Evolutionary conservation across 2,797 vertebrate species (phyloP), one percentile per base, ranked within the genome.

Genomic region (Sparidentex hasta): DNA sequence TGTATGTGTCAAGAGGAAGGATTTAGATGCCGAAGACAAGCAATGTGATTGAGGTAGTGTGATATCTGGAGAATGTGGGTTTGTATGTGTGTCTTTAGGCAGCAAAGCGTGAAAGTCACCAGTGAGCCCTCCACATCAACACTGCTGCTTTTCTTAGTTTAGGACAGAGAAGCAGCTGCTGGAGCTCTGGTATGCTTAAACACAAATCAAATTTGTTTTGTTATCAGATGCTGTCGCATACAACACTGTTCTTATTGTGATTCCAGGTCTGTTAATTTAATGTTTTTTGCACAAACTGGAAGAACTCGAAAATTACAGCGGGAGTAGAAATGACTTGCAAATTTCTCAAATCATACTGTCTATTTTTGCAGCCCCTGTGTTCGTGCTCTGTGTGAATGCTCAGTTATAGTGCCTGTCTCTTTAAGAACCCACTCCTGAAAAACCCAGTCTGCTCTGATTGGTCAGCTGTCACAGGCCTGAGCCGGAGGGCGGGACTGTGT

Each of bases 51-150:
- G 52, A 72, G 81, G 61, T 51, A 44, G 38, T 74, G 81, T 70
- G 38, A 74, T 71, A 61, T 78, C 41, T 68, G 61, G 65, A 72
- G 50, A 41, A 12, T 44, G 51, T 57, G 67, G 52, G 67, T 17
- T 25, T 56, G 27, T 52, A 52, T 65, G 69, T 71, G 54, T 78
- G 59, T 72, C 25, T 65, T 78, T 17, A 77, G 56, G 64, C 66
- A 71, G 25, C 72, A 65, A 68, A 78, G 80, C 23, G 11, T 81
- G 77, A 85, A 83, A 75, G 78, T 85, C 76, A 82, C 33, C 43
- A n/a, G 51, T 27, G 50, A 62, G 63, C 66, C 33, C 23, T 80
- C 29, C 47, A 41, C 56, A 70, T 46, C 65, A 65, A 78, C 17
- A 50, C n/a, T 46, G 25, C 25, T 50, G 41, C 38, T 62, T 59